Evolutionary conservation across 2,888 invertebrate genomes (phyloP).

Genomic region (Agrotis segetum): DNA sequence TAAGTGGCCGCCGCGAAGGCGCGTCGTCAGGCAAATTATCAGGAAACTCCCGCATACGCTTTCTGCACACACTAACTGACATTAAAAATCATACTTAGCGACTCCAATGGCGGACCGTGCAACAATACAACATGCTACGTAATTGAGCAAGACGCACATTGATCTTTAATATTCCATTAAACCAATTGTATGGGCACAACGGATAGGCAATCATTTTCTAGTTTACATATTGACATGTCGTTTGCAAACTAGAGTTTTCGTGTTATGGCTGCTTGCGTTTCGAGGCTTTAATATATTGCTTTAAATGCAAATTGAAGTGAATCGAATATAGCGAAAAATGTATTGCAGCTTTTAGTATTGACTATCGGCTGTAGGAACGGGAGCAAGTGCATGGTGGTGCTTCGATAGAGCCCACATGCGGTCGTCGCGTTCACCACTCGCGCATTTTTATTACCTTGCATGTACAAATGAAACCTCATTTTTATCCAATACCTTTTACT

Average conservation of each 20-base stretch:
- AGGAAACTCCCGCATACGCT: constrained; percentile 86
- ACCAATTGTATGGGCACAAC: constrained; percentile 60
- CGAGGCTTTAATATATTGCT: constrained; percentile 49
- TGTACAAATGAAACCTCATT: constrained; percentile 69
- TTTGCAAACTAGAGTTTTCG: constrained; percentile 50
- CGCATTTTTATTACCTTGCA: constrained; percentile 69
- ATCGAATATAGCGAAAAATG: constrained; percentile 54
- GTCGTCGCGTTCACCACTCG: constrained; percentile 71
- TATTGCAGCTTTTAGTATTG: constrained; percentile 67
- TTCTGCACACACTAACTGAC: constrained; percentile 87
- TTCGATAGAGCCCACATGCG: constrained; percentile 83
- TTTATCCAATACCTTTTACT: constrained; percentile 60
- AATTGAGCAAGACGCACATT: constrained; percentile 68
- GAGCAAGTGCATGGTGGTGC: constrained; percentile 71
- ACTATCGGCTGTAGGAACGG: constrained; percentile 60
- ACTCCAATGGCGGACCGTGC: constrained; percentile 72
- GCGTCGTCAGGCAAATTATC: constrained; percentile 84
- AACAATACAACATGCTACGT: constrained; percentile 70
- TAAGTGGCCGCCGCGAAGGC: constrained; percentile 74
- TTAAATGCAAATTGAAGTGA: constrained; percentile 54
- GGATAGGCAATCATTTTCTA: constrained; percentile 58
- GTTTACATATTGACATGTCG: constrained; percentile 63
- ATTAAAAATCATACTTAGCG: constrained; percentile 84
- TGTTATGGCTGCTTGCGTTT: constrained; percentile 57
- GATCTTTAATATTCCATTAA: constrained; percentile 67